Evolutionary conservation across 2,797 vertebrate genomes (phyloP).

Genomic region (Sebastes elongatus): DNA sequence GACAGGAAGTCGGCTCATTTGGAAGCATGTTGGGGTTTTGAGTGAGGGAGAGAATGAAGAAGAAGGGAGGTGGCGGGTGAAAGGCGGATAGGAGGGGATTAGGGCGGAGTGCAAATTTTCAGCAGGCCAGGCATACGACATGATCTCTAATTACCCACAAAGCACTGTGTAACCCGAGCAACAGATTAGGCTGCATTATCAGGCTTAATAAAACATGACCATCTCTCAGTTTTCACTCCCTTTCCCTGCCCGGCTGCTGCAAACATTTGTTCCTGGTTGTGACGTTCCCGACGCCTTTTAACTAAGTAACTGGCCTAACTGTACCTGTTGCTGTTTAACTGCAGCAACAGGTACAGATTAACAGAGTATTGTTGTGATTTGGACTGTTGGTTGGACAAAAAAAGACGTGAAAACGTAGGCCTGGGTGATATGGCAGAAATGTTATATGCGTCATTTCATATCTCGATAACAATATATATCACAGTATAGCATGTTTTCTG

Average conservation of each 20-base stretch:
- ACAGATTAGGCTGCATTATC: constrained; percentile 78
- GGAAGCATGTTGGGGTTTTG: constrained; percentile 25
- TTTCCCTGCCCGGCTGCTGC: constrained; percentile 43
- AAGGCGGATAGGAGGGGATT: constrained; percentile 73
- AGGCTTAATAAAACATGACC: constrained; percentile 82
- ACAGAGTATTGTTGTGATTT: not conserved
- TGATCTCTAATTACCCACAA: constrained; percentile 84
- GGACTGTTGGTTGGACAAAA: not conserved
- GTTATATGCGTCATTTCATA: too few species aligned
- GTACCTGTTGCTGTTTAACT: constrained; percentile 18
- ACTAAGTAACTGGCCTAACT: not conserved
- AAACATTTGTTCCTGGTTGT: constrained; percentile 63
- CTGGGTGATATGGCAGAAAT: too few species aligned
- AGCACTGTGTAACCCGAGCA: constrained; percentile 78
- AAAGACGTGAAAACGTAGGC: not conserved
- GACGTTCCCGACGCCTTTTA: constrained; percentile 15
- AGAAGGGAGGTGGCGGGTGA: constrained; percentile 58
- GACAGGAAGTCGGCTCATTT: constrained; percentile 46
- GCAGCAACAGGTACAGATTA: not conserved
- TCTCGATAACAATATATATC: too few species aligned
- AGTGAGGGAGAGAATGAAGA: constrained; percentile 40
- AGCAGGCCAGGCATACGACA: constrained; percentile 71
- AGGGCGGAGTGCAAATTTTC: constrained; percentile 78
- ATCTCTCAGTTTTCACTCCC: constrained; percentile 72
- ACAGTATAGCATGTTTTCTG: too few species aligned